A percentile compares a stretch with the other conserved stretches of the same genome.
Evolutionary conservation across 2,797 vertebrate species (phyloP).

Genomic region (Anguilla obscura): DNA sequence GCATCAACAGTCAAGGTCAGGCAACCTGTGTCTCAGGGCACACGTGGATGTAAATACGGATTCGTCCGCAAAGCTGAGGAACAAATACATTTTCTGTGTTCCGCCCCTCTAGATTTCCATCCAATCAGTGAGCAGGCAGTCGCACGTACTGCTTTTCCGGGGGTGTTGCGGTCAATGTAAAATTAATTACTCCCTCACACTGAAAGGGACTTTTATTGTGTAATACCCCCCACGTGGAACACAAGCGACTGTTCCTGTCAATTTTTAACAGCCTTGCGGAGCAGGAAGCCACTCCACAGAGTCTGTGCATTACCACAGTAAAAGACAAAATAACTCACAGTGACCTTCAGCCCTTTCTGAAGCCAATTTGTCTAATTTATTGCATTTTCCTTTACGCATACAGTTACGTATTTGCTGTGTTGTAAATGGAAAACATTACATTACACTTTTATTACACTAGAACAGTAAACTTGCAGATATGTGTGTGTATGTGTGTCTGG

Average conservation of each 20-base stretch:
- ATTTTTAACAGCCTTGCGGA: slow-evolving; percentile 3
- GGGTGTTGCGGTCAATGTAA: background rate
- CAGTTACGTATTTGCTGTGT: slow-evolving; percentile 4
- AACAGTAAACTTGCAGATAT: slow-evolving; percentile 34
- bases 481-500: background rate
- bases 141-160: background rate
- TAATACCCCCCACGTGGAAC: slow-evolving; percentile 33
- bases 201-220: slow-evolving; percentile 9
- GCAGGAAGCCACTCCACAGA: slow-evolving; percentile 35
- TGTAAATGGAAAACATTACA: slow-evolving; percentile 42
- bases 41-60: background rate
- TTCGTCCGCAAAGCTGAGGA: background rate
- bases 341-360: slow-evolving; percentile 27
- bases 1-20: background rate
- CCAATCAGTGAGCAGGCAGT: background rate
- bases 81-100: background rate
- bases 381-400: slow-evolving; percentile 38
- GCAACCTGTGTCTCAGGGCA: background rate
- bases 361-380: slow-evolving; percentile 31
- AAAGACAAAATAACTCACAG: slow-evolving; percentile 37
- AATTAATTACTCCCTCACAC: background rate
- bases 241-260: slow-evolving; percentile 9
- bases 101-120: background rate
- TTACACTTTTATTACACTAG: background rate
- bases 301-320: slow-evolving; percentile 15